Conservation (phyloP, 2,888 invertebrate species). For the Leptopilina drosophilae region DNA sequence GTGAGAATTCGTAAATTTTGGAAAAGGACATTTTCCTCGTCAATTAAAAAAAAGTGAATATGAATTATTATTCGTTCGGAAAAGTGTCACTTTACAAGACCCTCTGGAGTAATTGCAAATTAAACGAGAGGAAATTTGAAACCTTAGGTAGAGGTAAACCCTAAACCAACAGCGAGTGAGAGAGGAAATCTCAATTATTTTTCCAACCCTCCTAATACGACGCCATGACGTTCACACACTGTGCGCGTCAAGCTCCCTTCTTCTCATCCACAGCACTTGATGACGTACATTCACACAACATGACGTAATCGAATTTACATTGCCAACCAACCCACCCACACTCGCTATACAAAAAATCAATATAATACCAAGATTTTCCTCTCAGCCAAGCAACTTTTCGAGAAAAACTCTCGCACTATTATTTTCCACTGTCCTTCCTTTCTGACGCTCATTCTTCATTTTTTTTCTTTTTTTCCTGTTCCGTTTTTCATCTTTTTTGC, state of each 20-base stretch:
- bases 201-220: conserved; percentile 16
- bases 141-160: not conserved
- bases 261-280: not conserved
- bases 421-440: not conserved
- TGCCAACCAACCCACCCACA: conserved; percentile 15
- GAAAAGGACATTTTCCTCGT: not conserved
- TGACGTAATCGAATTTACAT: conserved; percentile 28
- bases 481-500: not conserved
- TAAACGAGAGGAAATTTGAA: conserved; percentile 14
- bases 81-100: not conserved
- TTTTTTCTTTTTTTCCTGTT: not conserved
- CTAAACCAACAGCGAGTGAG: not conserved
- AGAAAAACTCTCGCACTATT: not conserved
- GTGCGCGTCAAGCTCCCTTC: conserved; percentile 23
- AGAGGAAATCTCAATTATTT: conserved; percentile 27
- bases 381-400: not conserved
- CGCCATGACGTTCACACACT: conserved; percentile 6
- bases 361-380: conserved; percentile 7
- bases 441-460: no score
- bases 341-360: conserved; percentile 7
- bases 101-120: conserved; percentile 11
- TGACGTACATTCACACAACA: conserved; percentile 28
- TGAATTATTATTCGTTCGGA: not conserved
- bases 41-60: not conserved
- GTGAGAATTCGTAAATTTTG: no score